Evolutionary conservation across 2,797 vertebrate genomes (phyloP).

Genomic region (Pipistrellus kuhlii): DNA sequence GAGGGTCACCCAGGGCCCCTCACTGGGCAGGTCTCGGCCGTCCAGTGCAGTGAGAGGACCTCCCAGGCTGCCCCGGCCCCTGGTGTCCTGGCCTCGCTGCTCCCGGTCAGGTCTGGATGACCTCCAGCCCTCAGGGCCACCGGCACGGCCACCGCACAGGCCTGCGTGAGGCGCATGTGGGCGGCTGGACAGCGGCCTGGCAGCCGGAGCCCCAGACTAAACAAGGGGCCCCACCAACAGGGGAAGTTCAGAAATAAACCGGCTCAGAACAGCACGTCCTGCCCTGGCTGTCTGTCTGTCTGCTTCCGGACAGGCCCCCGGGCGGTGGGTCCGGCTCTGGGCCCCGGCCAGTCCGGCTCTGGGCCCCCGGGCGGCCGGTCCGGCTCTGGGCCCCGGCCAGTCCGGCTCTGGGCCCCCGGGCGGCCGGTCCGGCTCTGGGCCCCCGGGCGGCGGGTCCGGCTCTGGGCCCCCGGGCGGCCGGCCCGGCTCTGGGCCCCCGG

Average conservation of each 20-base stretch:
- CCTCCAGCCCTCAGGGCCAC: background rate
- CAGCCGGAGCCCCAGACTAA: conserved; percentile 61
- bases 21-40: background rate
- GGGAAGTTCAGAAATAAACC: conserved; percentile 70
- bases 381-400: too few relatives aligned
- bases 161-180: background rate
- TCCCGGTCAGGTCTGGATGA: background rate
- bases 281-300: background rate
- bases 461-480: too few relatives aligned
- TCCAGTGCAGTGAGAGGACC: background rate
- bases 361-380: background rate
- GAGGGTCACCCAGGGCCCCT: too few relatives aligned
- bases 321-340: too few relatives aligned
- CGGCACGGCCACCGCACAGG: background rate
- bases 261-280: background rate
- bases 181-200: background rate
- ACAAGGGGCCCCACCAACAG: conserved; percentile 8
- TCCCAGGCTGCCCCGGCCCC: background rate
- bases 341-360: background rate
- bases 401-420: too few relatives aligned
- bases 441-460: too few relatives aligned
- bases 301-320: background rate
- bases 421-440: too few relatives aligned
- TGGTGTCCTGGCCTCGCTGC: background rate
- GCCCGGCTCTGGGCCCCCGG: too few relatives aligned